These are phyloP conservation scores for Clarias gariepinus DNA, from an alignment of 2,113 vertebrate genomes.

Conservation along the genomic window DNA sequence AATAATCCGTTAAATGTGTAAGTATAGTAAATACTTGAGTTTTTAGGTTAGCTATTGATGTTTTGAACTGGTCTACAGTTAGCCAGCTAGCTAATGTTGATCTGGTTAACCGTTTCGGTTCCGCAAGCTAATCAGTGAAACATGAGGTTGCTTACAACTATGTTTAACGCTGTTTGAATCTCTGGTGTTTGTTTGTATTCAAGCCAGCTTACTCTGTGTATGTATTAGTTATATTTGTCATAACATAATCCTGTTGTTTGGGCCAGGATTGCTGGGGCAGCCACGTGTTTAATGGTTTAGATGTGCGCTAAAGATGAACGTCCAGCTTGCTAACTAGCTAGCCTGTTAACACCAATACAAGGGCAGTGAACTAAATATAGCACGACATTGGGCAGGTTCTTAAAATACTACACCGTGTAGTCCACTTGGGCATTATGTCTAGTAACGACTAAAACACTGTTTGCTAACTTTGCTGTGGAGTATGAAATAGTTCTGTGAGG, in stretches of 20 bases:
- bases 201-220: not conserved
- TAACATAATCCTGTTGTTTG: not conserved
- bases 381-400: not conserved
- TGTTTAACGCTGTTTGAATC: not conserved
- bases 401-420: constrained; percentile 11
- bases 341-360: not conserved
- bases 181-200: not conserved
- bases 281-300: not conserved
- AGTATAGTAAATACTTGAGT: not conserved
- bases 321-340: constrained; percentile 10
- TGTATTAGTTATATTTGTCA: not conserved
- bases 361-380: constrained; percentile 27
- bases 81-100: not conserved
- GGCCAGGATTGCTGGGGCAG: not conserved
- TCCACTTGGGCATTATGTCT: not conserved
- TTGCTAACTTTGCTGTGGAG: not conserved
- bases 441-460: not conserved
- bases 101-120: not conserved
- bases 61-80: not conserved
- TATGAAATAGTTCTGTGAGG: not conserved
- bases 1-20: not conserved
- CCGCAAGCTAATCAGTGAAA: not conserved
- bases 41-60: not conserved
- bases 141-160: not conserved
- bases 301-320: not conserved